These are phyloP conservation scores for Acrossocheilus fasciatus DNA, from an alignment of 2,797 vertebrate species.

Conservation along the genomic window DNA sequence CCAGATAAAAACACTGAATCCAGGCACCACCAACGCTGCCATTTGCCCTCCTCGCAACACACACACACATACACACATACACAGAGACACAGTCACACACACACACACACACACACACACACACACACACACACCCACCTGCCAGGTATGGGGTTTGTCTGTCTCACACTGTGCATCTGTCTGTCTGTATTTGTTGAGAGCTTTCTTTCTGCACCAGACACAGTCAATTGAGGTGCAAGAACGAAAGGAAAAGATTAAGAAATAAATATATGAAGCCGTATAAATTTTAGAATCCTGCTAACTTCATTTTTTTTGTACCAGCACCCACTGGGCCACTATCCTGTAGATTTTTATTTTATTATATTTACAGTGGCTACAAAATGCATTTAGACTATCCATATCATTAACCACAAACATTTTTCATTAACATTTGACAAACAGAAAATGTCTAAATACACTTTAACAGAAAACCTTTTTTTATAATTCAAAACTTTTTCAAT, in stretches of 20 bases:
- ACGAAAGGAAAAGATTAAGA: neutral
- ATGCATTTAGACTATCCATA: neutral
- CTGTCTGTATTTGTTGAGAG: slow-evolving; percentile 54
- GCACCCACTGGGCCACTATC: neutral
- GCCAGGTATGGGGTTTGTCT: slow-evolving; percentile 83
- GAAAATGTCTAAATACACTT: neutral
- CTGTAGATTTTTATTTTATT: neutral
- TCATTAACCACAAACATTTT: neutral
- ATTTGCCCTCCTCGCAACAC: slow-evolving; percentile 89
- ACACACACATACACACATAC: slow-evolving; percentile 6
- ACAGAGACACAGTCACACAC: neutral
- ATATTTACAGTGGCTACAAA: neutral
- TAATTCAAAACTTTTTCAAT: neutral
- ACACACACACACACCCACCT: slow-evolving; percentile 89
- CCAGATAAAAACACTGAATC: slow-evolving; percentile 93
- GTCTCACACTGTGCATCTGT: slow-evolving; percentile 18
- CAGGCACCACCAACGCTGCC: slow-evolving; percentile 92
- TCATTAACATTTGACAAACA: neutral
- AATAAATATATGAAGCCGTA: neutral
- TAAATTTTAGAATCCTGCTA: neutral
- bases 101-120: neutral
- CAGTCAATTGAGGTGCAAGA: neutral
- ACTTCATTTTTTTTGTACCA: neutral
- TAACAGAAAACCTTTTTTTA: neutral
- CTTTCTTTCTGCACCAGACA: slow-evolving; percentile 52